Conservation (phyloP, 2,888 invertebrate genomes). For the Nomada flava region DNA sequence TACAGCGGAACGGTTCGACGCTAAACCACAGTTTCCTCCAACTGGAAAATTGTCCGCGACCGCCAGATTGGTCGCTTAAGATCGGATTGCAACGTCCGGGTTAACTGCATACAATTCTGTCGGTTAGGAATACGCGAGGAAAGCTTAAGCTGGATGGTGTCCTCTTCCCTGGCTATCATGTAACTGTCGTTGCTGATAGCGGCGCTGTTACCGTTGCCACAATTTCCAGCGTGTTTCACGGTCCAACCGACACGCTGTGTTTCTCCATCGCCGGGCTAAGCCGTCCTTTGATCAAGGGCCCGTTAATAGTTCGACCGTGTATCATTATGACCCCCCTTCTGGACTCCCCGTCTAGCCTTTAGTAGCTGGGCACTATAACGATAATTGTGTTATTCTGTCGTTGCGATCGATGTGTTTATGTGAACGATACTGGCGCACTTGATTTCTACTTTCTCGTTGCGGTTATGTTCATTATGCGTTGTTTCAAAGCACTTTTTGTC, state of each 20-base stretch:
- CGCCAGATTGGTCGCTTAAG: conserved; percentile 60
- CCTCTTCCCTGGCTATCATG: conserved; percentile 28
- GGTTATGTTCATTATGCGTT: not conserved
- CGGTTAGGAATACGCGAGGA: conserved; percentile 7
- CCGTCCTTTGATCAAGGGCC: conserved; percentile 68
- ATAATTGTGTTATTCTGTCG: conserved; percentile 33
- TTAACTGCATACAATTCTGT: conserved; percentile 14
- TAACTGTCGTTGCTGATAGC: conserved; percentile 48
- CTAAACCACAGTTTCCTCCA: conserved; percentile 29
- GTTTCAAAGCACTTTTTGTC: not conserved
- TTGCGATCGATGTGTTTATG: not conserved
- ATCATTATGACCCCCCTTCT: conserved; percentile 35
- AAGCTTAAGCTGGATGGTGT: conserved; percentile 33
- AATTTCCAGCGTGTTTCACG: conserved; percentile 66
- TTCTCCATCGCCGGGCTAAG: conserved; percentile 51
- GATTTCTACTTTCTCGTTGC: not conserved
- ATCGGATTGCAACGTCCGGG: conserved; percentile 60
- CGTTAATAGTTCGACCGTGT: conserved; percentile 65
- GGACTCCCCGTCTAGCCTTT: not conserved
- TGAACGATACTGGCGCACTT: not conserved
- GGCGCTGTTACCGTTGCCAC: conserved; percentile 48
- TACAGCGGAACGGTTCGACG: not conserved
- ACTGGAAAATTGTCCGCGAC: conserved; percentile 63
- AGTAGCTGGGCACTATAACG: conserved; percentile 31
- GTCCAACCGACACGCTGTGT: conserved; percentile 55